Percentiles rank a stretch among this genome's conserved stretches.
Evolutionary conservation across 2,113 vertebrate genomes (phyloP).

Genomic region (Apodemus speciosus): DNA sequence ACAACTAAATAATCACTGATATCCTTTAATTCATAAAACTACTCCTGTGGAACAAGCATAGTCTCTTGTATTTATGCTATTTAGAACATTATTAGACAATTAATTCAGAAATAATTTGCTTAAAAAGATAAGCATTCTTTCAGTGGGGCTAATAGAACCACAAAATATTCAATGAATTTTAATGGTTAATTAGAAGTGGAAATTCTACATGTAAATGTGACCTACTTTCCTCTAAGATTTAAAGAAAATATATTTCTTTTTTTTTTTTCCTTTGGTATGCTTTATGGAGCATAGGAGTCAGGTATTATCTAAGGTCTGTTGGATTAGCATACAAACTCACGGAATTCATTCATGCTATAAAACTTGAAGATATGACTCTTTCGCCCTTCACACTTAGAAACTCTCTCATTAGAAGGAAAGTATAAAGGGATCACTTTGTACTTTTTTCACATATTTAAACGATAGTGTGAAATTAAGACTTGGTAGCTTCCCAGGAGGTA

Average conservation of each 20-base stretch:
- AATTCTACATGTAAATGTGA: conserved; percentile 20
- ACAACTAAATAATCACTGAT: neutral
- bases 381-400: conserved; percentile 21
- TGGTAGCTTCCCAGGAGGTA: neutral
- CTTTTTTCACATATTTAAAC: neutral
- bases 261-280: neutral
- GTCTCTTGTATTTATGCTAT: neutral
- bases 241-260: neutral
- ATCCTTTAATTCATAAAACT: neutral
- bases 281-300: conserved; percentile 15
- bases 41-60: neutral
- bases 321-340: conserved; percentile 22
- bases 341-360: neutral
- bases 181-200: conserved; percentile 17
- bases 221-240: neutral
- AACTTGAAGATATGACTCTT: conserved; percentile 4
- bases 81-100: neutral
- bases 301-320: neutral
- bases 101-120: conserved; percentile 2
- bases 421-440: neutral
- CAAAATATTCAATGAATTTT: conserved; percentile 25
- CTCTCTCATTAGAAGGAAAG: neutral
- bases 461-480: neutral
- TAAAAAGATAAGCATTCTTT: neutral
- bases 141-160: neutral